phyloP scores from a whole-genome alignment of 1,140 invertebrate species.

The Paracyclopina nana region DNA sequence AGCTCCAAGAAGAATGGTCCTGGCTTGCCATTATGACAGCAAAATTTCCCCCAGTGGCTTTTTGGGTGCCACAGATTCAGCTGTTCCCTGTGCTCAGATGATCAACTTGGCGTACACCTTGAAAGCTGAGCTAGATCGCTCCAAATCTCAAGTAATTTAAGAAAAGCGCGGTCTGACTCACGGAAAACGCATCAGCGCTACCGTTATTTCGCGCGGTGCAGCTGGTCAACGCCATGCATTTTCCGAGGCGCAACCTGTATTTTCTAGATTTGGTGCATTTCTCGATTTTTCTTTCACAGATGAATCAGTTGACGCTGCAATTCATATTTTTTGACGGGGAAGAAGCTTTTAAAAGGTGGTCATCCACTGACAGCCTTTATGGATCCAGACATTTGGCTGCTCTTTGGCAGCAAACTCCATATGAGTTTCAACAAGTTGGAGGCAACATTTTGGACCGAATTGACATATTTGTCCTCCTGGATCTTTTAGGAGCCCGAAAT shows the following conservation, averaged over 20 bases:
- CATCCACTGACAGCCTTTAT: slow-evolving; percentile 71
- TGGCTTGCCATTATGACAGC: slow-evolving; percentile 92
- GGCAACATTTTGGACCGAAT: slow-evolving; percentile 26
- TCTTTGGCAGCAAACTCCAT: slow-evolving; percentile 34
- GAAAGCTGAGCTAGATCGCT: slow-evolving; percentile 36
- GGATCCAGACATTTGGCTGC: slow-evolving; percentile 73
- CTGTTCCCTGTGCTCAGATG: slow-evolving; percentile 90
- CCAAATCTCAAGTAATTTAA: no score
- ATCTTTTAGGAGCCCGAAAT: slow-evolving; percentile 65
- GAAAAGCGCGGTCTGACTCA: no score
- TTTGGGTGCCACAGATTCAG: slow-evolving; percentile 92
- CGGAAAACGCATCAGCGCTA: no score
- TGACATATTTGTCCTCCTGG: slow-evolving; percentile 74
- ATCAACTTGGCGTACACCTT: slow-evolving; percentile 65
- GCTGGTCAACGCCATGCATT: no score
- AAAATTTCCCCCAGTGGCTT: slow-evolving; percentile 50
- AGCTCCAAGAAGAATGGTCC: slow-evolving; percentile 50
- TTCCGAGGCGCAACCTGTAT: no score
- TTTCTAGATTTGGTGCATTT: no score
- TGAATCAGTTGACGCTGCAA: slow-evolving; percentile 69
- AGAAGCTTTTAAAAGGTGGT: slow-evolving; percentile 81
- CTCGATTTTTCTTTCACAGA: no score
- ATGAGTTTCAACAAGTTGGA: slow-evolving; percentile 29
- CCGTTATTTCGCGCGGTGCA: no score
- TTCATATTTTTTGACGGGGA: slow-evolving; percentile 96